phyloP scores from a whole-genome alignment of 2,113 vertebrate genomes.

The Lonchura striata region DNA sequence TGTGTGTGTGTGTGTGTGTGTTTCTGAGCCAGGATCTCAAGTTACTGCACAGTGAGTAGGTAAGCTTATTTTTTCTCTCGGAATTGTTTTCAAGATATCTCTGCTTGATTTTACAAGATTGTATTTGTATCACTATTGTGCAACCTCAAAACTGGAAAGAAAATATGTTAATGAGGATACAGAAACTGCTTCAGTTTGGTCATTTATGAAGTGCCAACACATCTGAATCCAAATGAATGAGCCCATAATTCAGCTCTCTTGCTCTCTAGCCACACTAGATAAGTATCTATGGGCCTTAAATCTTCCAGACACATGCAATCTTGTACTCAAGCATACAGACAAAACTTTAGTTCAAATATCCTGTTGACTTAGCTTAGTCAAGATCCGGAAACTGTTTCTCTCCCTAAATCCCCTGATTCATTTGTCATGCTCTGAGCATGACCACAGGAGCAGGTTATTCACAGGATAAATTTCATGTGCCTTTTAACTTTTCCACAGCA shows the following conservation, averaged over 20 bases:
- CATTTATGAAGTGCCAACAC: not conserved
- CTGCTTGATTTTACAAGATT: not conserved
- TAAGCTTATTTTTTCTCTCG: not conserved
- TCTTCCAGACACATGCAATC: not conserved
- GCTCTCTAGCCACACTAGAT: not conserved
- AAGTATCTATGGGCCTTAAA: conserved; percentile 6
- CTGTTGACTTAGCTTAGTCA: conserved; percentile 53
- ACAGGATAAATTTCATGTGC: not conserved
- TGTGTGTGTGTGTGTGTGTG: too few relatives aligned
- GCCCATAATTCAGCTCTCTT: not conserved
- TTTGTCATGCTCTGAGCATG: conserved; percentile 40
- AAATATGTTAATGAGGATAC: not conserved
- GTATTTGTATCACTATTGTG: not conserved
- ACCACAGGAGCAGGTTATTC: conserved; percentile 28
- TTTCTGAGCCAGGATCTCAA: not conserved
- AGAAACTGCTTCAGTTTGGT: not conserved
- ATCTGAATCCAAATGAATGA: not conserved
- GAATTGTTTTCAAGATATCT: not conserved
- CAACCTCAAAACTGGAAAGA: not conserved
- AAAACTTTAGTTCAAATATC: conserved; percentile 47
- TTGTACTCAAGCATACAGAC: not conserved
- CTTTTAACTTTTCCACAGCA: not conserved
- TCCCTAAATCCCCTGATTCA: conserved; percentile 44
- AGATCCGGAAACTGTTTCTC: conserved; percentile 44
- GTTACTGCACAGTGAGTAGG: not conserved